Percentiles rank a stretch among this genome's conserved stretches.
These are phyloP conservation scores for Cherax destructor DNA, from an alignment of 1,140 invertebrate species.

Conservation along the genomic window DNA sequence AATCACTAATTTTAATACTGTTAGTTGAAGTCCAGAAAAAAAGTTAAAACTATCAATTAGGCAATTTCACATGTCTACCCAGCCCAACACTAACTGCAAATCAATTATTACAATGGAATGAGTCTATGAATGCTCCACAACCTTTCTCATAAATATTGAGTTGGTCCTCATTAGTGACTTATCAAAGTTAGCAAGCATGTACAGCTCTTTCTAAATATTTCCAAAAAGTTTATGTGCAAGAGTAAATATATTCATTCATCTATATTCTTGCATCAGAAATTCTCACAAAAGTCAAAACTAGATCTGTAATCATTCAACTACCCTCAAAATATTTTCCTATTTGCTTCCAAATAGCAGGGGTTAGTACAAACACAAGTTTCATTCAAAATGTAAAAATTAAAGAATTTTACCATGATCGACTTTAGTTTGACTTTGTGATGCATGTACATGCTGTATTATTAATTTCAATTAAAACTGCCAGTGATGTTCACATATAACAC, in stretches of 20 bases:
- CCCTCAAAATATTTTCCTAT: neutral
- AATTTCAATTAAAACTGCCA: neutral
- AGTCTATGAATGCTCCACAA: neutral
- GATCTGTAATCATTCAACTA: neutral
- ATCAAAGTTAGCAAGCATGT: neutral
- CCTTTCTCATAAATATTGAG: neutral
- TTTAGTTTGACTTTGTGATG: neutral
- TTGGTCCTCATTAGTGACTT: neutral
- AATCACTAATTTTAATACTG: slow-evolving; percentile 9
- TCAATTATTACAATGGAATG: neutral
- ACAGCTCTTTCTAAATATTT: neutral
- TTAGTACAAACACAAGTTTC: neutral
- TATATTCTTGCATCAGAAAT: neutral
- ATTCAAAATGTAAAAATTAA: neutral
- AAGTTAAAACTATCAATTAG: neutral
- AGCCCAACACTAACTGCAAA: neutral
- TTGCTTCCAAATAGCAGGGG: neutral
- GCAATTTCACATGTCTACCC: neutral
- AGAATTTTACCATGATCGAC: neutral
- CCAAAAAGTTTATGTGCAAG: neutral
- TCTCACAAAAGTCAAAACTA: neutral
- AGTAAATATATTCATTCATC: neutral
- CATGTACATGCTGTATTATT: neutral
- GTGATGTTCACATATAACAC: neutral
- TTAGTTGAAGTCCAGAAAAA: neutral